Evolutionary conservation across 2,888 invertebrate genomes (phyloP).

Genomic region (Microctonus hyperodae): DNA sequence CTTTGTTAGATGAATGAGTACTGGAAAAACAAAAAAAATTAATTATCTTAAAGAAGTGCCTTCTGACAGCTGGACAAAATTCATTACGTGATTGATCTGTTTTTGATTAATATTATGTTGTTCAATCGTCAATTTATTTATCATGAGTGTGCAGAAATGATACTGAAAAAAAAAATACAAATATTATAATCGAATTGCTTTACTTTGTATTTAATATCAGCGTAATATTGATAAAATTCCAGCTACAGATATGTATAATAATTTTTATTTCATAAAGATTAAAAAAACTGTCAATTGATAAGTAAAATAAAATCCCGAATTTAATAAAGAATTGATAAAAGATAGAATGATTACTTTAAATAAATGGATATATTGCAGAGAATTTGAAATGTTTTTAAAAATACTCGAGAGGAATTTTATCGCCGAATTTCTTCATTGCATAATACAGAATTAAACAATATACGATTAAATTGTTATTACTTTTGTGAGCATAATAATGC

Average conservation of each 20-base stretch:
- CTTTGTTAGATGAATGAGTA: conserved; percentile 36
- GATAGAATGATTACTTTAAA: neutral
- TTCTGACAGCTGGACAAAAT: conserved; percentile 36
- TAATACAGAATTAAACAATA: too few species aligned
- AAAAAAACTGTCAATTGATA: neutral
- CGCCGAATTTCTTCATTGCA: neutral
- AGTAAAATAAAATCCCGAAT: neutral
- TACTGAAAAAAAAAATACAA: neutral
- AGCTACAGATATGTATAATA: neutral
- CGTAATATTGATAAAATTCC: neutral
- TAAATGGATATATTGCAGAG: neutral
- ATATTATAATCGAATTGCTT: neutral
- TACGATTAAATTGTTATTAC: neutral
- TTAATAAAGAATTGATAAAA: too few species aligned
- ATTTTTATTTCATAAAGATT: neutral
- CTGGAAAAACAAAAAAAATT: conserved; percentile 25
- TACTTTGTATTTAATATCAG: neutral
- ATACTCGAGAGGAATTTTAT: neutral
- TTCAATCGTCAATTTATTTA: too few species aligned
- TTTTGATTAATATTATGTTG: conserved; percentile 4
- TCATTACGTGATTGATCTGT: conserved; percentile 16
- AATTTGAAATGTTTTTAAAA: neutral
- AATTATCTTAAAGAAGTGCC: conserved; percentile 43
- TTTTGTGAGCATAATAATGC: conserved; percentile 1
- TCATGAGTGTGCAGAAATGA: neutral